A percentile compares a stretch with the other conserved stretches of the same genome.
phyloP scores from a whole-genome alignment of 1,140 invertebrate species.

The Diabrotica virgifera region DNA sequence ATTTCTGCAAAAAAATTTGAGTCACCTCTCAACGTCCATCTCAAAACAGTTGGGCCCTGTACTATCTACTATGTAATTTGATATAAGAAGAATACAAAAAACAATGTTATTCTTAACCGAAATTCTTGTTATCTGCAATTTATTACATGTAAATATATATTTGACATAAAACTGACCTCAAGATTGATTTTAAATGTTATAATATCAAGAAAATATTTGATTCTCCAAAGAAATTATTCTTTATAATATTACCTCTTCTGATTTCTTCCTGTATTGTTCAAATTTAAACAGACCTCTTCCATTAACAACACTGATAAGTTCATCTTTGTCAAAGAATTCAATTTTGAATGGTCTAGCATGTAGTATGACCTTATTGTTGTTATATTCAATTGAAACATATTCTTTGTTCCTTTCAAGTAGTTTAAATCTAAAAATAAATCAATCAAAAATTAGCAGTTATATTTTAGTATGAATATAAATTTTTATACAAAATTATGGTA shows the following conservation, averaged over 20 bases:
- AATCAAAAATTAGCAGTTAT: too few species aligned
- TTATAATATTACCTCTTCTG: constrained; percentile 49
- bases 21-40: too few species aligned
- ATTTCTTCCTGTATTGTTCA: constrained; percentile 82
- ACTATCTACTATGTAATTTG: too few species aligned
- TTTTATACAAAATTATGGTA: too few species aligned
- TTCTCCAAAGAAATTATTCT: constrained; percentile 19
- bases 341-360: constrained; percentile 76
- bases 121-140: too few species aligned
- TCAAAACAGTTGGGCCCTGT: too few species aligned
- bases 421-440: constrained; percentile 32
- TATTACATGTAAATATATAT: too few species aligned
- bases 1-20: too few species aligned
- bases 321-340: constrained; percentile 74
- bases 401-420: constrained; percentile 54
- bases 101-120: too few species aligned
- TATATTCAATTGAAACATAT: constrained; percentile 57
- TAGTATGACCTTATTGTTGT: constrained; percentile 69
- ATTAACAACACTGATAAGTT: constrained; percentile 81
- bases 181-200: background rate
- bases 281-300: constrained; percentile 85
- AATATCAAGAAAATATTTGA: background rate
- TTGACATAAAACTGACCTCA: too few species aligned
- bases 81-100: too few species aligned
- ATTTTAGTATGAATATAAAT: too few species aligned